A percentile compares a stretch with the other conserved stretches of the same genome.
phyloP scores from a whole-genome alignment of 2,113 vertebrate species.

The Leucoraja erinaceus region DNA sequence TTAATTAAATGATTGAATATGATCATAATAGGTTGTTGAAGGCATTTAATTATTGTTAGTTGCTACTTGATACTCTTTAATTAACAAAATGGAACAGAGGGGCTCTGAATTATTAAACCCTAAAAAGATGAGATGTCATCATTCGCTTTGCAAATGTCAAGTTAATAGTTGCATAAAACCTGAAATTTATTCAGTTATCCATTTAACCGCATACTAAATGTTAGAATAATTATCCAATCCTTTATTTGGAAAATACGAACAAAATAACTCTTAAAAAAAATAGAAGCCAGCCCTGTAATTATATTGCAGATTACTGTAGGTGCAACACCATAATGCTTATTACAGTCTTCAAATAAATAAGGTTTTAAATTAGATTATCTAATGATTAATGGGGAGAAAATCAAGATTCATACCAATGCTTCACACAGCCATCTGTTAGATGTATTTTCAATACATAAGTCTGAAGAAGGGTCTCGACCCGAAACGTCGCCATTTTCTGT shows the following conservation, averaged over 20 bases:
- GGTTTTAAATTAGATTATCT: background rate
- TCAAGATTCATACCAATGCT: background rate
- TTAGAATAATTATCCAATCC: slow-evolving; percentile 4
- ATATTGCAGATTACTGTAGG: background rate
- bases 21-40: background rate
- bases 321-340: background rate
- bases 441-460: background rate
- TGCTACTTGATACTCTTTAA: background rate
- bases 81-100: slow-evolving; percentile 1
- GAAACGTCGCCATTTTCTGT: too few relatives aligned
- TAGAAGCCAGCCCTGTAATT: background rate
- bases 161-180: slow-evolving; percentile 12
- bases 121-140: background rate
- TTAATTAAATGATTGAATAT: slow-evolving; percentile 9
- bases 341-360: background rate
- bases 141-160: background rate
- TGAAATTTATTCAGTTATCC: slow-evolving; percentile 1
- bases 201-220: background rate
- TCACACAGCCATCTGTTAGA: background rate
- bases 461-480: too few relatives aligned
- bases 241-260: background rate
- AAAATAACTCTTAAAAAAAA: background rate
- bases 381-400: background rate
- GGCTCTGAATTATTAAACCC: background rate
- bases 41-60: background rate